Evolutionary conservation across 2,888 invertebrate species (phyloP).

Genomic region (Tethea ocularis): DNA sequence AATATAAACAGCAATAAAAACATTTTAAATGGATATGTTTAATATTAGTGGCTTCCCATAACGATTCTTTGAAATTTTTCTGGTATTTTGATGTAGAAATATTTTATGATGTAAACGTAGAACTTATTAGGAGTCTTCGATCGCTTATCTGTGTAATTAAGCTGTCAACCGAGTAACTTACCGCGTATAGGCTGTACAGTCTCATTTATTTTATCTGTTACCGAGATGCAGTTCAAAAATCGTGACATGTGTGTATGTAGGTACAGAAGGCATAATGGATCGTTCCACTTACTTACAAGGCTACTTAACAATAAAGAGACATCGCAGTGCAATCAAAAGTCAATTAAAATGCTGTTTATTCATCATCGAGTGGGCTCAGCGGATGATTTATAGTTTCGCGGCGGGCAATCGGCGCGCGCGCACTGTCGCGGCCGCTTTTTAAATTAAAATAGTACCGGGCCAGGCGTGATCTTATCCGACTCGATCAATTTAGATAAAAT

Average conservation of each 20-base stretch:
- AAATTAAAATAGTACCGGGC: constrained; percentile 79
- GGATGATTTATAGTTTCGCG: constrained; percentile 83
- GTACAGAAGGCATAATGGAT: constrained; percentile 48
- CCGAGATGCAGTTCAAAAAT: constrained; percentile 12
- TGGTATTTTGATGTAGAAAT: constrained; percentile 6
- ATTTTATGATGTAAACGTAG: constrained; percentile 11
- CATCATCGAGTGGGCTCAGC: constrained; percentile 58
- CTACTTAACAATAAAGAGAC: constrained; percentile 69
- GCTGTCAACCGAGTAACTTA: constrained; percentile 10
- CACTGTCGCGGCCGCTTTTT: constrained; percentile 75
- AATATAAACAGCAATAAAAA: constrained; percentile 8
- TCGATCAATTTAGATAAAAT: constrained; percentile 84
- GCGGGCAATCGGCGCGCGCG: constrained; percentile 70
- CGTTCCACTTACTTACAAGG: constrained; percentile 49
- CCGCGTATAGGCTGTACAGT: constrained; percentile 3
- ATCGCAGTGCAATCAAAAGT: constrained; percentile 73
- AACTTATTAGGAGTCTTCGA: constrained; percentile 9
- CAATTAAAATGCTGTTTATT: constrained; percentile 81
- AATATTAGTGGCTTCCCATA: constrained; percentile 1
- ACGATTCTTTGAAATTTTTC: constrained; percentile 9
- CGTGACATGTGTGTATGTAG: constrained; percentile 20
- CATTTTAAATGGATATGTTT: constrained; percentile 7
- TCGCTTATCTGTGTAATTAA: constrained; percentile 10
- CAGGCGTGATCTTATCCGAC: constrained; percentile 79
- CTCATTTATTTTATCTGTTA: constrained; percentile 5